These are phyloP conservation scores for Grapholita molesta DNA, from an alignment of 1,140 invertebrate species.

Conservation along the genomic window DNA sequence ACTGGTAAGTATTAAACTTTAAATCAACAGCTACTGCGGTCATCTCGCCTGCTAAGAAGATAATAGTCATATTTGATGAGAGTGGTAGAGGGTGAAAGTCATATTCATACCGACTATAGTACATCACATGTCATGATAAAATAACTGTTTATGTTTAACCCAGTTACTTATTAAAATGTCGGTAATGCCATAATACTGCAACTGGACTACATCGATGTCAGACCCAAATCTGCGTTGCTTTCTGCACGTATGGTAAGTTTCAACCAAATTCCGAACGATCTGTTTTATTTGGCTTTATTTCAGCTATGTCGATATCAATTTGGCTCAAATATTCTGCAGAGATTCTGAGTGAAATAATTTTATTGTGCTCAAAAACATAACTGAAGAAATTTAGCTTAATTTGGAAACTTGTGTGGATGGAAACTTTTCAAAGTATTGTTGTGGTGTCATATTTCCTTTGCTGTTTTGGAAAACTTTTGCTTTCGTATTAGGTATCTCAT, in stretches of 20 bases:
- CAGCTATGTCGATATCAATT: conserved; percentile 1
- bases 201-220: neutral
- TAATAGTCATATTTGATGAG: no score
- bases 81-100: neutral
- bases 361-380: neutral
- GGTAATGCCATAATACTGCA: neutral
- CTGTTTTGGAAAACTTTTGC: neutral
- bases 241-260: neutral
- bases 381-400: conserved; percentile 4
- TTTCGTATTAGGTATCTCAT: neutral
- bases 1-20: no score
- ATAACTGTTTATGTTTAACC: neutral
- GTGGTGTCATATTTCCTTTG: neutral
- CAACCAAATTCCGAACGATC: neutral
- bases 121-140: neutral
- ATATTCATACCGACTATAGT: neutral
- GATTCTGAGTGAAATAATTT: neutral
- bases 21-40: no score
- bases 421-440: conserved; percentile 10
- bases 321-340: neutral
- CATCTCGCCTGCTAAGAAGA: no score
- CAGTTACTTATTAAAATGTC: neutral
- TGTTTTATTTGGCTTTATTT: conserved; percentile 13
- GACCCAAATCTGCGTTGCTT: neutral
- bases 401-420: neutral